phyloP scores from a whole-genome alignment of 2,113 vertebrate species.

The Hippocampus abdominalis region DNA sequence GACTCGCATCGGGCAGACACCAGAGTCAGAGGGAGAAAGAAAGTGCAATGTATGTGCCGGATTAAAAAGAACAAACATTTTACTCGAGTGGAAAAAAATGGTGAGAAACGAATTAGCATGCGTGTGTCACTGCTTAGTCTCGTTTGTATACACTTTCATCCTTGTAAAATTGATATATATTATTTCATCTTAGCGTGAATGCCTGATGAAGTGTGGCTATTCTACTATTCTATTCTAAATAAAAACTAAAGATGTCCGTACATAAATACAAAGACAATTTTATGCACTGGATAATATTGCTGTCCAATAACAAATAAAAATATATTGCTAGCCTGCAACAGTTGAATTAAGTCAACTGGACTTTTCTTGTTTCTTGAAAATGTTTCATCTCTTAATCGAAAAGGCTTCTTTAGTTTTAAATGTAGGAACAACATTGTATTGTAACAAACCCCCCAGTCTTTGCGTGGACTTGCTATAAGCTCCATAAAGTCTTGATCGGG shows the following conservation, averaged over 20 bases:
- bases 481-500: background rate
- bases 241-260: too few species aligned
- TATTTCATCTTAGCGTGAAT: constrained; percentile 18
- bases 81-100: constrained; percentile 11
- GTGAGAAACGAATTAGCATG: background rate
- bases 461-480: background rate
- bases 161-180: constrained; percentile 36
- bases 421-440: background rate
- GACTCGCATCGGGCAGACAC: constrained; percentile 25
- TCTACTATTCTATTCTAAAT: background rate
- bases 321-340: background rate
- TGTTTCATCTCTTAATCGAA: background rate
- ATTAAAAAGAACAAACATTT: constrained; percentile 12
- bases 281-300: too few species aligned
- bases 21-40: background rate
- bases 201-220: constrained; percentile 8
- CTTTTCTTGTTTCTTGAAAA: background rate
- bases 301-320: too few species aligned
- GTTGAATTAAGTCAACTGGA: background rate
- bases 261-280: too few species aligned
- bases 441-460: background rate
- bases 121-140: background rate
- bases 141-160: constrained; percentile 28
- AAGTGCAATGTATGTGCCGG: constrained; percentile 11
- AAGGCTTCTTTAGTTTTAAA: background rate